phyloP scores from a whole-genome alignment of 2,888 invertebrate genomes.

The Colletes collaris region DNA sequence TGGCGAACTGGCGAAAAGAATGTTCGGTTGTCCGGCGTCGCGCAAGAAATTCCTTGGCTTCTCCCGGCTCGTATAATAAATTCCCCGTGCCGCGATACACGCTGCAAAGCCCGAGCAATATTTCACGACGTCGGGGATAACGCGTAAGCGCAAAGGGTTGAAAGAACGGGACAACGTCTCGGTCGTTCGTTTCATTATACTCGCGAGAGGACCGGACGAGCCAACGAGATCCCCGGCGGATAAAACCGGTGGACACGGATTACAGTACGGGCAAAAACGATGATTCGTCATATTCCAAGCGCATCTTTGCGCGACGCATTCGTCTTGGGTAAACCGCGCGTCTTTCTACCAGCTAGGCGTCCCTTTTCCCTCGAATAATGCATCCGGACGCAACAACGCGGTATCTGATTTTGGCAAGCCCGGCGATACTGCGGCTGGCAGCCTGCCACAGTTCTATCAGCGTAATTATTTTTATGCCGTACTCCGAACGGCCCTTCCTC shows the following conservation, averaged over 20 bases:
- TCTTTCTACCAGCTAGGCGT: conserved; percentile 44
- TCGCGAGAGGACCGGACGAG: neutral
- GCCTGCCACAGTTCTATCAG: conserved; percentile 75
- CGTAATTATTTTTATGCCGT: conserved; percentile 77
- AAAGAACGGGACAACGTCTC: conserved; percentile 25
- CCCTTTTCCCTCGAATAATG: conserved; percentile 66
- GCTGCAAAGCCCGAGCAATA: conserved; percentile 25
- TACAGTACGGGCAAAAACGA: conserved; percentile 36
- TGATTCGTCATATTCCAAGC: conserved; percentile 41
- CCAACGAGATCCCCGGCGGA: conserved; percentile 10
- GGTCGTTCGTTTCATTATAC: conserved; percentile 37
- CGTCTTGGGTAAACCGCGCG: conserved; percentile 39
- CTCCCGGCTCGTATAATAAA: conserved; percentile 35
- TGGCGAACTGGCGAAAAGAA: no score
- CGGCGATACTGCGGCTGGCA: conserved; percentile 67
- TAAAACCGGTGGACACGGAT: conserved; percentile 42
- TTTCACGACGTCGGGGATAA: conserved; percentile 45
- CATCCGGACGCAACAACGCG: conserved; percentile 75
- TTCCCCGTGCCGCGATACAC: conserved; percentile 18
- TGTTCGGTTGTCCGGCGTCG: neutral
- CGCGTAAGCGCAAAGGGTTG: conserved; percentile 10
- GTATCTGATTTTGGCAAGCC: conserved; percentile 77
- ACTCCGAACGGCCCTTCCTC: neutral
- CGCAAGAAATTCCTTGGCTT: conserved; percentile 9
- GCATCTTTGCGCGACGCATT: conserved; percentile 34